phyloP scores from a whole-genome alignment of 2,113 vertebrate genomes.

The Actenoides hombroni region DNA sequence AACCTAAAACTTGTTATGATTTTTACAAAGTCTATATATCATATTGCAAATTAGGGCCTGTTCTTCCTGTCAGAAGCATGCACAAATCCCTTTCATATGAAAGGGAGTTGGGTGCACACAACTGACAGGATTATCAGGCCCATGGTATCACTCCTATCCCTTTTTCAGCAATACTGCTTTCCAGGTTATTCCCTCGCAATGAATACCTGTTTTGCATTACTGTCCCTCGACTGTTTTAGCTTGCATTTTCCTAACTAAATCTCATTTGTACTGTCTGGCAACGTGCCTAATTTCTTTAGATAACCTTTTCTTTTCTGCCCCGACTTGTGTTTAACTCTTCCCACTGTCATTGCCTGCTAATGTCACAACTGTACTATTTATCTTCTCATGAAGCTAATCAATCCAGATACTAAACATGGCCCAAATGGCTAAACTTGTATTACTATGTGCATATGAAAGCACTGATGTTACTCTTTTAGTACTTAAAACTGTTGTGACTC shows the following conservation, averaged over 20 bases:
- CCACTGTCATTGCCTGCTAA: background rate
- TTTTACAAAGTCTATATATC: background rate
- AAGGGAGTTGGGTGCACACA: conserved; percentile 25
- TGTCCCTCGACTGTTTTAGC: background rate
- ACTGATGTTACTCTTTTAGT: conserved; percentile 1
- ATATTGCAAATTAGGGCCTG: background rate
- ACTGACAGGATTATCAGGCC: conserved; percentile 55
- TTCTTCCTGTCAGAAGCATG: conserved; percentile 29
- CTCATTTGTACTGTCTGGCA: background rate
- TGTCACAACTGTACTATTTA: background rate
- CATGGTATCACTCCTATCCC: conserved; percentile 29
- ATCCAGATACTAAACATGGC: background rate
- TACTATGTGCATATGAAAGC: background rate
- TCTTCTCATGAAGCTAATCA: background rate
- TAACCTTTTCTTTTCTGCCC: background rate
- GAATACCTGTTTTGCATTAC: conserved; percentile 54
- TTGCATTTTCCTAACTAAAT: conserved; percentile 26
- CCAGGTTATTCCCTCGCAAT: conserved; percentile 61
- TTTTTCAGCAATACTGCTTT: conserved; percentile 59
- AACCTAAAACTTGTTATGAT: background rate
- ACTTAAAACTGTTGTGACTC: conserved; percentile 37
- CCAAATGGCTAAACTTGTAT: conserved; percentile 1
- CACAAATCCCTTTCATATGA: conserved; percentile 44
- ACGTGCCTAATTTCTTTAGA: background rate
- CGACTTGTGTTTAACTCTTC: background rate